Base-by-base conservation (phyloP, 30 jellyfish, hydroid and myxozoan species). In the Aurelia aurita region DNA sequence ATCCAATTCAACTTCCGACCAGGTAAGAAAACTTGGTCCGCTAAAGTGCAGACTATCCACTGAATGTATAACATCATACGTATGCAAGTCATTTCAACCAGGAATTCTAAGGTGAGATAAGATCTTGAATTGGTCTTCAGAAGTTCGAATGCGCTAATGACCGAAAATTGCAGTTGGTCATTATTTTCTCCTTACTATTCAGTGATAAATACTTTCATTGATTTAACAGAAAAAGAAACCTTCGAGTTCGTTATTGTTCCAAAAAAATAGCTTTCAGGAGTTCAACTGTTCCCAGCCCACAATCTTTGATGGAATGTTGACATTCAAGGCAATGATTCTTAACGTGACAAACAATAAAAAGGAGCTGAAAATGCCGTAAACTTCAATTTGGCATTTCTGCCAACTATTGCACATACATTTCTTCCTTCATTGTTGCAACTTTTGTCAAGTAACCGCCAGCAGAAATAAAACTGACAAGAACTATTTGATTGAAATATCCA, bases 111-210 rank as follows among this genome's bases (percentile, higher is more conserved):
- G n/a, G n/a, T n/a, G n/a, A n/a, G n/a, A n/a, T n/a, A n/a, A n/a
- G n/a, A n/a, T n/a, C n/a, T n/a, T n/a, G n/a, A n/a, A n/a, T n/a
- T 47, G 59, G 59, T 47, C 59, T 47, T 47, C 59, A 16, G 59
- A 47, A 47, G 59, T 47, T 47, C 59, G 16, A 47, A 47, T 47
- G 59, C 16, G 59, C 59, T 47, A 16, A 47, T 47, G 59, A 47
- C 59, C 16, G 59, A 47, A 47, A 47, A 47, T 47, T 8, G 59
- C 59, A 47, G 59, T 47, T 47, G 59, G 59, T 16, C 59, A 47
- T 47, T 47, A n/a, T 47, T 47, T 47, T 47, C 59, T 47, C 59
- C 10, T 47, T 47, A 47, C 59, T 47, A 8, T 47, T 10, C 59
- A 47, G 59, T 16, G 59, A 47, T 47, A 47, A 47, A 47, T 47